Base-by-base conservation (phyloP, 2,797 vertebrate species). In the Lepus oiostolus region DNA sequence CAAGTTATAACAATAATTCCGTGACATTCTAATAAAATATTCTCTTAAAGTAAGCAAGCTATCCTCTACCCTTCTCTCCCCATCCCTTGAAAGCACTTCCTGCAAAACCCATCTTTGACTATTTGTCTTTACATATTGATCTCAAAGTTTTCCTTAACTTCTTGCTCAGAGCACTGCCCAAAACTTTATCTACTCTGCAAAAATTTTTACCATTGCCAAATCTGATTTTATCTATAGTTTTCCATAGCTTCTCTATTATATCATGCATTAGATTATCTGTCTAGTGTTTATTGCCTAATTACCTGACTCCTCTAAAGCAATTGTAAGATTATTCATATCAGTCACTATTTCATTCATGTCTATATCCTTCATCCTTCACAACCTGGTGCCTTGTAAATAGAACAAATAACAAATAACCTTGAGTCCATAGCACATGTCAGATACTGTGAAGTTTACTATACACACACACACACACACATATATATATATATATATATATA, bases 321-420 rank as follows among this genome's bases (percentile, higher is more conserved):
- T 16, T 8, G 7, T 84, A 63, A 89, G 7, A 68, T 54, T 93
- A 38, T 77, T 91, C 5, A n/a, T 50, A 35, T 42, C 35, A 72
- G 54, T 84, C 1, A 50, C 5, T 1, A 70, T 91, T 94, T 89
- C 9, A 72, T 93, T 86, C 17, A 86, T 83, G 88, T 95, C 11
- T 84, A 3, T 35, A 32, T 81, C 2, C 19, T 77, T 93, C 4
- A 10, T 68, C 89, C n/a, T 70, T 94, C 5, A 21, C 71, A 28
- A 71, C 3, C 11, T 79, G 65, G 10, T 79, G 26, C 38, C 24
- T 62, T 95, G 6, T 54, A 67, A 47, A 21, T 71, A 54, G 21
- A 50, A 21, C 1, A 58, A 21, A 21, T 58, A 30, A 62, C 21
- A 24, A 54, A 80, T 32, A 85, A 65, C 65, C 8, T 52, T 81